Evolutionary conservation across 2,797 vertebrate genomes (phyloP), one percentile per base, ranked within the genome.

Genomic region (Tachyglossus aculeatus): DNA sequence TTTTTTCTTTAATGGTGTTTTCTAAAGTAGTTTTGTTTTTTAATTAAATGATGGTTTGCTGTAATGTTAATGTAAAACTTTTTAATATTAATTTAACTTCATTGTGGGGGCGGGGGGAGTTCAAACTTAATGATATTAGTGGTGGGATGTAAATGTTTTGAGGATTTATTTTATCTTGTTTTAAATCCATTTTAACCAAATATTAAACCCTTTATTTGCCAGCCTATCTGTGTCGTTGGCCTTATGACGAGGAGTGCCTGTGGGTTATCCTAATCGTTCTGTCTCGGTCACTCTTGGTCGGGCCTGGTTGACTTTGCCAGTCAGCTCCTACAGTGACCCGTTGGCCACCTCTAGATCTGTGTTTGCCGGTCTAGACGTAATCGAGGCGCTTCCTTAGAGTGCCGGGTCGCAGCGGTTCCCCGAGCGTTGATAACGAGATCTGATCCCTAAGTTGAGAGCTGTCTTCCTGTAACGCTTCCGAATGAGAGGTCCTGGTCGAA

Each of bases 181-280:
- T 70, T 65, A 86, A 92, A 93, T 92, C 94, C 94, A 95, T 98
- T 98, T 96, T 98, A 98, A 97, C 96, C 96, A 97, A 95, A 96
- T 98, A 95, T 97, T 96, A 96, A 98, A 96, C 95, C 96, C 97
- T 98, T 96, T 99, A 97, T 99, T 98, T 98, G 94, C 97, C 97
- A 98, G 97, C 96, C 95, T 98, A 95, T 97, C 96, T 96, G 97
- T 97, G 95, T 97, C 96, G 97, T 98, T 97, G 96, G 96, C 96
- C 96, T 97, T 96, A 96, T 96, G 92, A 94, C 92, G 93, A 96
- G 96, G 97, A 97, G 95, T 97, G 92, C 91, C 93, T 93, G 92
- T 93, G 93, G 94, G 93, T 94, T 94, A 94, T 92, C 93, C 92
- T 95, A 95, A 96, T 96, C 96, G 95, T 96, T 98, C 94, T 94